phyloP scores from a whole-genome alignment of 1,140 invertebrate species.

The Saccostrea glomerata region DNA sequence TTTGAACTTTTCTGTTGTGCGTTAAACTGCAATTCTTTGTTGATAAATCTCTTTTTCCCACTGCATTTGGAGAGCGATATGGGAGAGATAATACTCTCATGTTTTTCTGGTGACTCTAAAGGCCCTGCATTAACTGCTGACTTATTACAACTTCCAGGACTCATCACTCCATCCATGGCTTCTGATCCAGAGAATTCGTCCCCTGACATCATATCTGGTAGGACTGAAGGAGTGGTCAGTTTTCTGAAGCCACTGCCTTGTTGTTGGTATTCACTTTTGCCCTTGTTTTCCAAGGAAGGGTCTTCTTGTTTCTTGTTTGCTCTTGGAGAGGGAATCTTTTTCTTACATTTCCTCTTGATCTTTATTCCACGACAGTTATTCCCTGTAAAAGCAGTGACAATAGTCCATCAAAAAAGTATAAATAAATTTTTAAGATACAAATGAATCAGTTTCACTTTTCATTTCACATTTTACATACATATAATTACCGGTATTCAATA shows the following conservation, averaged over 20 bases:
- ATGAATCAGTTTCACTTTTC: neutral
- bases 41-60: neutral
- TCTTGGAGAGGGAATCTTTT: constrained; percentile 4
- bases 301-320: neutral
- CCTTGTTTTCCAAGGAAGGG: neutral
- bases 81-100: neutral
- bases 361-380: constrained; percentile 24
- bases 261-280: constrained; percentile 38
- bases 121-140: neutral
- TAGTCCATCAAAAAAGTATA: neutral
- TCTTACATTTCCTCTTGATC: constrained; percentile 31
- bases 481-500: too few relatives aligned
- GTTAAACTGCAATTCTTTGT: neutral
- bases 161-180: neutral
- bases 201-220: neutral
- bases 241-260: neutral
- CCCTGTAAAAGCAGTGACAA: neutral
- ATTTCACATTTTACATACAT: neutral
- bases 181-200: neutral
- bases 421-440: neutral
- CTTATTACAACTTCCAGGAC: neutral
- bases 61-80: constrained; percentile 4
- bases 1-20: neutral
- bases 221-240: neutral
- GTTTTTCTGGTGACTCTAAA: neutral